These are phyloP conservation scores for Caenorhabditis macrosperma DNA, from an alignment of 2,888 invertebrate species.

Conservation along the genomic window DNA sequence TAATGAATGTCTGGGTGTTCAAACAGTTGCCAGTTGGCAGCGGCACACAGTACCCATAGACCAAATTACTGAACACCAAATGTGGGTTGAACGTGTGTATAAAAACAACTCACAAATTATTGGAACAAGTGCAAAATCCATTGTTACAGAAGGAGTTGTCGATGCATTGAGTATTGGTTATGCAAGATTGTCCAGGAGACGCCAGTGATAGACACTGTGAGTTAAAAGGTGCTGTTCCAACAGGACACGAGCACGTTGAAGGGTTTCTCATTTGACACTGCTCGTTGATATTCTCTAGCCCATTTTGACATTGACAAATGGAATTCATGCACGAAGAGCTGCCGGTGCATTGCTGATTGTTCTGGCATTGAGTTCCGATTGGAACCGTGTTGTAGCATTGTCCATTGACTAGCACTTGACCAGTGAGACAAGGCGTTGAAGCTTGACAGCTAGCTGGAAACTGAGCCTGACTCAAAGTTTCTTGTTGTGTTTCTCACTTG, in stretches of 20 bases:
- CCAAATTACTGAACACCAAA: slow-evolving; percentile 56
- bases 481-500: background rate
- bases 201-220: slow-evolving; percentile 56
- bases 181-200: slow-evolving; percentile 55
- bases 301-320: slow-evolving; percentile 45
- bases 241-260: slow-evolving; percentile 9
- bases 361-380: slow-evolving; percentile 64
- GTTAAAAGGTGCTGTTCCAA: slow-evolving; percentile 37
- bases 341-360: slow-evolving; percentile 66
- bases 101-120: slow-evolving; percentile 46
- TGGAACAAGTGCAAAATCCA: slow-evolving; percentile 45
- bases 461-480: background rate
- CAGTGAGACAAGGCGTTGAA: slow-evolving; percentile 35
- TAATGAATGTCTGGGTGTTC: slow-evolving; percentile 53
- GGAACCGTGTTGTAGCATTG: slow-evolving; percentile 67
- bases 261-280: slow-evolving; percentile 46
- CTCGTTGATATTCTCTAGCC: slow-evolving; percentile 41
- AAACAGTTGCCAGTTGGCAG: slow-evolving; percentile 37
- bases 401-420: slow-evolving; percentile 61
- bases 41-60: slow-evolving; percentile 64
- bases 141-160: slow-evolving; percentile 56
- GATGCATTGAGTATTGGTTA: slow-evolving; percentile 54
- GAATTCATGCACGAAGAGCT: slow-evolving; percentile 37
- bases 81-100: too few relatives aligned
- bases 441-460: slow-evolving; percentile 27